Evolutionary conservation across 1,140 invertebrate species (phyloP).

Genomic region (Pachypsylla venusta): DNA sequence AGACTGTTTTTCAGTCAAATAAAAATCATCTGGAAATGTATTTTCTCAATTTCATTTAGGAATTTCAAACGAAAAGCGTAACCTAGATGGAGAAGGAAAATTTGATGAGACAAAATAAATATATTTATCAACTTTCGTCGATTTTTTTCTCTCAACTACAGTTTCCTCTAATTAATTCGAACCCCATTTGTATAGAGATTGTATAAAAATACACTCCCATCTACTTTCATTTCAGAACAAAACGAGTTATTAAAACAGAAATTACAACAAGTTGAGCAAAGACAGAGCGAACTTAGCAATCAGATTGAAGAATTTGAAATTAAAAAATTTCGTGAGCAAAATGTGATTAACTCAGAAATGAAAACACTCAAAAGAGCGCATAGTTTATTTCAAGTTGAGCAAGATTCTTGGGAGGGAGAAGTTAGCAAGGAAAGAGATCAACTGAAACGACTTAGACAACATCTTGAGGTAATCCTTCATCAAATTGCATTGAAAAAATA

Average conservation of each 20-base stretch:
- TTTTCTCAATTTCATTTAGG: too few relatives aligned
- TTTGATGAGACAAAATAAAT: too few relatives aligned
- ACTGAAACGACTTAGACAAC: neutral
- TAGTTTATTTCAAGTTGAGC: neutral
- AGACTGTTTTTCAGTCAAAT: too few relatives aligned
- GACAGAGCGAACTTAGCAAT: neutral
- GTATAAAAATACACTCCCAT: too few relatives aligned
- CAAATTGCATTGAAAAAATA: too few relatives aligned
- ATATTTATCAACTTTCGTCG: too few relatives aligned
- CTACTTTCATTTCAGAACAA: neutral
- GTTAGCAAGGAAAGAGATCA: conserved; percentile 5
- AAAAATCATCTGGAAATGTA: too few relatives aligned
- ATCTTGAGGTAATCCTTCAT: neutral
- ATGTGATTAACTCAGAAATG: neutral
- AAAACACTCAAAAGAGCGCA: neutral
- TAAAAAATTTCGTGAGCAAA: neutral
- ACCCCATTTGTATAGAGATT: too few relatives aligned
- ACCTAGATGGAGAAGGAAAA: too few relatives aligned
- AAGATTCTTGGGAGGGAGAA: neutral
- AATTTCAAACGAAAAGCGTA: too few relatives aligned
- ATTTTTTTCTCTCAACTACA: too few relatives aligned
- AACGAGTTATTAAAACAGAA: neutral
- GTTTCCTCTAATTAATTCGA: too few relatives aligned
- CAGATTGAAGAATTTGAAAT: neutral
- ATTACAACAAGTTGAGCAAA: neutral